These are phyloP conservation scores for Motacilla tschutschensis DNA, from an alignment of 2,113 vertebrate species.

Conservation along the genomic window DNA sequence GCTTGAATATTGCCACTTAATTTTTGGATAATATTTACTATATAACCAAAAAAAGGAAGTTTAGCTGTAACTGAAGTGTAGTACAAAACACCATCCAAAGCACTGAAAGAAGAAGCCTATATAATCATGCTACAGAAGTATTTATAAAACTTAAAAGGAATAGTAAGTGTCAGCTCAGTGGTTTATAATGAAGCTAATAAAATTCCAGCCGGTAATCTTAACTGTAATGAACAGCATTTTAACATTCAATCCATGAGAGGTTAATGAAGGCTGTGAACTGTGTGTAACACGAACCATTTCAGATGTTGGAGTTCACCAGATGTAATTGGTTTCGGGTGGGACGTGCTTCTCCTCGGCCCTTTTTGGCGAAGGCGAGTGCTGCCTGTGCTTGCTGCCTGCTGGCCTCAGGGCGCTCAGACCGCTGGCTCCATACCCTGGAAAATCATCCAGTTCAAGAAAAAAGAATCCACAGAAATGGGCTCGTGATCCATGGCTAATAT, in stretches of 20 bases:
- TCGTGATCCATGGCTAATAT: slow-evolving; percentile 5
- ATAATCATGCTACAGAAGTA: slow-evolving; percentile 61
- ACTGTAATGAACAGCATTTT: slow-evolving; percentile 72
- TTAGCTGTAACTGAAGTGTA: slow-evolving; percentile 59
- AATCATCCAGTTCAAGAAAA: slow-evolving; percentile 63
- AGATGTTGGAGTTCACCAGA: slow-evolving; percentile 81
- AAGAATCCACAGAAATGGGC: slow-evolving; percentile 55
- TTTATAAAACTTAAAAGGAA: slow-evolving; percentile 74
- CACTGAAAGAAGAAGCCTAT: slow-evolving; percentile 66
- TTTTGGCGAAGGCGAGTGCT: slow-evolving; percentile 74
- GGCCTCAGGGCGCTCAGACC: slow-evolving; percentile 72
- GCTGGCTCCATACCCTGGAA: slow-evolving; percentile 81
- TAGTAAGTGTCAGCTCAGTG: slow-evolving; percentile 75
- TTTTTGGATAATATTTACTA: slow-evolving; percentile 53
- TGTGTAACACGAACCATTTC: slow-evolving; percentile 72
- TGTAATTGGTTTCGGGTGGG: slow-evolving; percentile 87
- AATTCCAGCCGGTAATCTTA: slow-evolving; percentile 71
- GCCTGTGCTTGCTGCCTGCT: slow-evolving; percentile 72
- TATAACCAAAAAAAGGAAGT: slow-evolving; percentile 38
- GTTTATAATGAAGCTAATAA: slow-evolving; percentile 79
- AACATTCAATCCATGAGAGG: slow-evolving; percentile 74
- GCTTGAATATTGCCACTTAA: not conserved
- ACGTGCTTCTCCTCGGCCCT: slow-evolving; percentile 69
- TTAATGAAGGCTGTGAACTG: slow-evolving; percentile 76
- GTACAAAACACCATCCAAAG: slow-evolving; percentile 67